A percentile compares a stretch with the other conserved stretches of the same genome.
Conservation (phyloP, 1,140 invertebrate genomes). For the Lerema accius region DNA sequence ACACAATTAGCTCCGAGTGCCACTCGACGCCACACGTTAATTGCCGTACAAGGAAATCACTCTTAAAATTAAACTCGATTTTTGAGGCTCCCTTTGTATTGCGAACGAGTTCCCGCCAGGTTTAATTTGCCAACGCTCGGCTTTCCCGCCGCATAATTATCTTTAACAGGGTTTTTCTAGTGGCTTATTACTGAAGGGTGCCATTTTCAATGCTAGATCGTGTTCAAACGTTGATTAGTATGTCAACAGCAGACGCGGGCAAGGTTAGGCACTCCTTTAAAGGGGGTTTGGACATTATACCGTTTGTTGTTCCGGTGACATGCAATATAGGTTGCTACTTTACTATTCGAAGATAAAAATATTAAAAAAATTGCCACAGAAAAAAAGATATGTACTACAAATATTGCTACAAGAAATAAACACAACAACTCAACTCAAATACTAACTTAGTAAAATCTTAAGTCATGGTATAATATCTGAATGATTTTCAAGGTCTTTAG, state of each 20-base stretch:
- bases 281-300: too few species aligned
- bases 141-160: constrained; percentile 54
- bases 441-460: too few species aligned
- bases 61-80: constrained; percentile 69
- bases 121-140: constrained; percentile 53
- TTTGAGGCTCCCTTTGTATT: constrained; percentile 50
- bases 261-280: neutral
- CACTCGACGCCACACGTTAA: constrained; percentile 56
- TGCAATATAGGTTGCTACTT: too few species aligned
- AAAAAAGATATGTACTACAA: too few species aligned
- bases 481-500: too few species aligned
- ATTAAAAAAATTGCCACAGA: too few species aligned
- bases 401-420: too few species aligned
- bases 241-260: constrained; percentile 37
- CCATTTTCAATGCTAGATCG: constrained; percentile 26
- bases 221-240: constrained; percentile 34
- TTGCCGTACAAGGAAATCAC: constrained; percentile 59
- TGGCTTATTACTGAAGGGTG: constrained; percentile 23
- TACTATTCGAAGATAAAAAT: too few species aligned
- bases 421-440: too few species aligned
- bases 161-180: constrained; percentile 47
- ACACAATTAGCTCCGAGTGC: constrained; percentile 66
- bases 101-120: constrained; percentile 33
- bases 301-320: too few species aligned
- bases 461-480: too few species aligned